A percentile compares a stretch with the other conserved stretches of the same genome.
These are phyloP conservation scores for Rhinichthys klamathensis DNA, from an alignment of 2,113 vertebrate genomes.

Conservation along the genomic window DNA sequence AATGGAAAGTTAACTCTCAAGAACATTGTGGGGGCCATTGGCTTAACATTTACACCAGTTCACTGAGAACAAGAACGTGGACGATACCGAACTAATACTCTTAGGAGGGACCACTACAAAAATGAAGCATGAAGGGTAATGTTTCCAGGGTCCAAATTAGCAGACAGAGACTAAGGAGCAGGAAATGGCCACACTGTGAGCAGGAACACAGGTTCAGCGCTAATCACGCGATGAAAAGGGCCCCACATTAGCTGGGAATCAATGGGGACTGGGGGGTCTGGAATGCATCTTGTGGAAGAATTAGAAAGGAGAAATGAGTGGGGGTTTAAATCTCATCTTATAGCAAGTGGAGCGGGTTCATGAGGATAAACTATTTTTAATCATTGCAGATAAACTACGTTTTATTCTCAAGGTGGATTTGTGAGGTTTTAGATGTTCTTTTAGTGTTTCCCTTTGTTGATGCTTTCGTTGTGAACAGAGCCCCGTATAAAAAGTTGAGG, in stretches of 20 bases:
- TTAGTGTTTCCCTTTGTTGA: slow-evolving; percentile 12
- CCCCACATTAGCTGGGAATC: slow-evolving; percentile 4
- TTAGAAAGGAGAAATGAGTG: slow-evolving; percentile 27
- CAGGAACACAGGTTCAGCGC: slow-evolving; percentile 44
- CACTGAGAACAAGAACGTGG: slow-evolving; percentile 53
- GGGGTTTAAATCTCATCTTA: slow-evolving; percentile 28
- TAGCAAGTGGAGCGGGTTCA: background rate
- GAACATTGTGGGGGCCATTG: slow-evolving; percentile 25
- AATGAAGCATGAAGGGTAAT: background rate
- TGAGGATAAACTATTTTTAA: slow-evolving; percentile 8
- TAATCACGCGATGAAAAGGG: slow-evolving; percentile 35
- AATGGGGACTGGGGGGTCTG: slow-evolving; percentile 45
- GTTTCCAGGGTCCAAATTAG: slow-evolving; percentile 27
- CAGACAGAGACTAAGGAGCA: slow-evolving; percentile 19
- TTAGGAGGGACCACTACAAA: background rate
- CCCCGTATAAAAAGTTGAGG: slow-evolving; percentile 20
- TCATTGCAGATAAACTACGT: slow-evolving; percentile 8
- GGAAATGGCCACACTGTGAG: slow-evolving; percentile 7
- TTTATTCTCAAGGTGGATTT: slow-evolving; percentile 14
- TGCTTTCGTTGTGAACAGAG: slow-evolving; percentile 26
- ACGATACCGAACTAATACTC: slow-evolving; percentile 44
- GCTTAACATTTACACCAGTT: slow-evolving; percentile 28
- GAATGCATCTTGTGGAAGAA: slow-evolving; percentile 47
- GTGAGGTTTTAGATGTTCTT: slow-evolving; percentile 9
- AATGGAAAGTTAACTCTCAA: slow-evolving; percentile 52